phyloP scores from a whole-genome alignment of 1,140 invertebrate species.

The Fopius arisanus region DNA sequence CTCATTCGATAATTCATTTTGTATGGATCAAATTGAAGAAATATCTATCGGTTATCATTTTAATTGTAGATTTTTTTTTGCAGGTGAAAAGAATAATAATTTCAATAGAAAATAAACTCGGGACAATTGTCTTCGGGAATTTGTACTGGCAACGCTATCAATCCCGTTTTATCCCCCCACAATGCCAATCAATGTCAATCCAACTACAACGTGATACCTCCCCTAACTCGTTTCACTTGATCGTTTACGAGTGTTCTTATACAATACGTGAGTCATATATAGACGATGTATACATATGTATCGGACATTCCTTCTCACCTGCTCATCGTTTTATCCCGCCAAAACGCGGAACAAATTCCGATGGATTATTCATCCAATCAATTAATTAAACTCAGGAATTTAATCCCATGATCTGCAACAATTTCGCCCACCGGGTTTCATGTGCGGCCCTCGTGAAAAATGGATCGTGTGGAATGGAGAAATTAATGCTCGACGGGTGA shows the following conservation, averaged over 20 bases:
- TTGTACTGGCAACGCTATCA: conserved; percentile 21
- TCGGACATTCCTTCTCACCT: neutral
- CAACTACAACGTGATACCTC: neutral
- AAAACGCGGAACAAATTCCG: neutral
- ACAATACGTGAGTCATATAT: neutral
- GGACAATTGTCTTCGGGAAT: conserved; percentile 4
- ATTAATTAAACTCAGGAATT: neutral
- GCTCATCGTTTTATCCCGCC: neutral
- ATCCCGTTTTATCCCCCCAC: conserved; percentile 17
- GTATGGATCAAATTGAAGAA: too few relatives aligned
- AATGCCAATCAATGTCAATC: neutral
- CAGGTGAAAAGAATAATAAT: neutral
- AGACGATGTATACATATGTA: conserved; percentile 1
- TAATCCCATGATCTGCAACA: neutral
- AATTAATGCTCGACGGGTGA: too few relatives aligned
- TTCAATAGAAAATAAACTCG: neutral
- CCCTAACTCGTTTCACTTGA: neutral
- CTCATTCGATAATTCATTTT: too few relatives aligned
- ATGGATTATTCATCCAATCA: neutral
- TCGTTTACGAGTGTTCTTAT: neutral
- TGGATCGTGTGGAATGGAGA: too few relatives aligned
- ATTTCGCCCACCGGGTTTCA: too few relatives aligned
- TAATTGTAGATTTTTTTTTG: too few relatives aligned
- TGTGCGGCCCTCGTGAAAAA: too few relatives aligned
- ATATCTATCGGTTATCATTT: too few relatives aligned